Percentiles rank a stretch among this genome's conserved stretches.
Conservation (phyloP, 2,797 vertebrate genomes). For the Lepus oiostolus region DNA sequence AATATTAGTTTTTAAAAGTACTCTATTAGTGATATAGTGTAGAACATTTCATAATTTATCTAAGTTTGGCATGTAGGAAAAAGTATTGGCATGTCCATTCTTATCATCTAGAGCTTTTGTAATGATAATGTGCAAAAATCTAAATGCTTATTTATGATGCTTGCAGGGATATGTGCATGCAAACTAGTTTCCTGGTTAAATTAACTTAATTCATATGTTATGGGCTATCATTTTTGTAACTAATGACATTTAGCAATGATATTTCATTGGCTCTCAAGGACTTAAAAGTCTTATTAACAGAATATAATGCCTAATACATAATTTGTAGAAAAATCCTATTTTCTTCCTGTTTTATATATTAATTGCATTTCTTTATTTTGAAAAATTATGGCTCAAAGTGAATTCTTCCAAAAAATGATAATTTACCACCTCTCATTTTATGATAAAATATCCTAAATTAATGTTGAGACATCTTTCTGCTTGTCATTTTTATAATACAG, state of each 20-base stretch:
- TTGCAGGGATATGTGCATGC: not conserved
- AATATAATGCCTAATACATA: not conserved
- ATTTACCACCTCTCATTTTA: slow-evolving; percentile 41
- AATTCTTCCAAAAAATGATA: slow-evolving; percentile 5
- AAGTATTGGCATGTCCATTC: not conserved
- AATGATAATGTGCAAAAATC: not conserved
- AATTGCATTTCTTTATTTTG: slow-evolving; percentile 23
- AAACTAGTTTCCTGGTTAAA: not conserved
- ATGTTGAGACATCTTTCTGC: not conserved
- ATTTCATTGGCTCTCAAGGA: not conserved
- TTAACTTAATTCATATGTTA: slow-evolving; percentile 9
- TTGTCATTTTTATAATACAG: slow-evolving; percentile 7
- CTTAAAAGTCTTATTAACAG: not conserved
- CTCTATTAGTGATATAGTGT: not conserved
- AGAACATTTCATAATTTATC: slow-evolving; percentile 6
- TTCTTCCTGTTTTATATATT: slow-evolving; percentile 24
- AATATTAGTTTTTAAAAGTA: slow-evolving; percentile 43
- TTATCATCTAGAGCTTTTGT: slow-evolving; percentile 52
- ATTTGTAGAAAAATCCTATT: not conserved
- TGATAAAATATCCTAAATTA: slow-evolving; percentile 18
- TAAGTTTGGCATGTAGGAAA: slow-evolving; percentile 59
- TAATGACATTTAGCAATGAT: not conserved
- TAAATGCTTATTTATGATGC: slow-evolving; percentile 28
- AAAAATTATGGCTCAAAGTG: slow-evolving; percentile 50
- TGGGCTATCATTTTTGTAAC: not conserved